Base-by-base conservation (phyloP, 2,888 invertebrate species). In the Volucella bombylans region DNA sequence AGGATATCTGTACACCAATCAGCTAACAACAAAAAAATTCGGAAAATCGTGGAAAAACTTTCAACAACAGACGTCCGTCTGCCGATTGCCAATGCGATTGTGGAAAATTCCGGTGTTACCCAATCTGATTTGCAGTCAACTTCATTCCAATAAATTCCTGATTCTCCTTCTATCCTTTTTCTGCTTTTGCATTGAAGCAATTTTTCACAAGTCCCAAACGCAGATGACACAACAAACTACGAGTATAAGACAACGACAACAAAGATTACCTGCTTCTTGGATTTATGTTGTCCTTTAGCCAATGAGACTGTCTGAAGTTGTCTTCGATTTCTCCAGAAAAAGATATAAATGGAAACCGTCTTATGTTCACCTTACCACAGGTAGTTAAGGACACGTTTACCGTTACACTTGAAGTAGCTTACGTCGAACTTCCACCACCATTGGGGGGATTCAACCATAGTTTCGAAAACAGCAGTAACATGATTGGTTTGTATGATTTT, bases 1-100 rank as follows among this genome's bases (percentile, higher is more conserved):
- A 50, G 59, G 47, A 43, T 23, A 65, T 2, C 12, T n/a, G 57
- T 39, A 69, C 0, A 72, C 72, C 50, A 59, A 52, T 15, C 23
- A 14, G 10, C 18, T n/a, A 18, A 59, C 15, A 65, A 59, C 55
- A 65, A 55, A 47, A 9, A 61, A 65, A 73, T 78, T 49, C 55
- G 59, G 12, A 52, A 65, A 39, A 74, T 57, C 65, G 62, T 14
- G 12, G 23, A 49, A 15, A 50, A 54, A 43, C 41, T 61, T 67
- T 72, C 39, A 64, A 65, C 38, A 68, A 49, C 65, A 67, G 6
- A 31, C 31, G 6, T 31, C 31, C 6, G 4, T 31, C 31, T 72
- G 76, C 62, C 71, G 47, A 57, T 64, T 81, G 71, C 72, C 76
- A 85, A 85, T 77, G 81, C 81, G 54, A 85, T 81, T 85, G 85